A percentile compares a stretch with the other conserved stretches of the same genome.
phyloP scores from a whole-genome alignment of 2,797 vertebrate genomes.

The Diplodus puntazzo region DNA sequence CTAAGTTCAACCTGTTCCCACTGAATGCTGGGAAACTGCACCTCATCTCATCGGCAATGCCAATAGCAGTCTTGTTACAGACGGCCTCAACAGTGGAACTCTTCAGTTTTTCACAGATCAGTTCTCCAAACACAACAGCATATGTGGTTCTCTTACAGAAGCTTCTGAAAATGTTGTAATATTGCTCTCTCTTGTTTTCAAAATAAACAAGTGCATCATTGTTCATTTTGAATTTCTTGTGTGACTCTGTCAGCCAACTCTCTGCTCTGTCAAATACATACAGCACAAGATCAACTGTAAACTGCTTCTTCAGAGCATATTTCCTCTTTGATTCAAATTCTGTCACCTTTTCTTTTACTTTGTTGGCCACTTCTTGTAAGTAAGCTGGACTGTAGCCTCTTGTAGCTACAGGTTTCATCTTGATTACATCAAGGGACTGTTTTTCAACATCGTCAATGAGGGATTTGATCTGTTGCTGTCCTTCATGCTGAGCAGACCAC shows the following conservation, averaged over 20 bases:
- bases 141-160: constrained; percentile 53
- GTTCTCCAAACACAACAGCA: constrained; percentile 53
- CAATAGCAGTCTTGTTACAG: constrained; percentile 44
- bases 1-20: constrained; percentile 50
- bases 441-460: background rate
- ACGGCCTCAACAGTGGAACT: constrained; percentile 29
- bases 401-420: constrained; percentile 16
- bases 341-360: background rate
- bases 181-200: constrained; percentile 29
- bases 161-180: constrained; percentile 50
- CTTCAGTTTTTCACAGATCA: constrained; percentile 55
- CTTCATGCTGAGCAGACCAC: background rate
- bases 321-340: constrained; percentile 14
- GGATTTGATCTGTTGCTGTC: constrained; percentile 13
- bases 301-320: constrained; percentile 50
- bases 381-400: constrained; percentile 45
- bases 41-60: constrained; percentile 29
- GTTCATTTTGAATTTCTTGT: background rate
- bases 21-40: constrained; percentile 47
- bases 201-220: constrained; percentile 12
- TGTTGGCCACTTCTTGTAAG: constrained; percentile 34
- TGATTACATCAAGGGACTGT: constrained; percentile 15
- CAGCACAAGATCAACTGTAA: constrained; percentile 56
- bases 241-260: constrained; percentile 17
- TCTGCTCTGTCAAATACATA: constrained; percentile 22